Evolutionary conservation across 2,888 invertebrate genomes (phyloP), one percentile per base, ranked within the genome.

Genomic region (Diaphora mendica): DNA sequence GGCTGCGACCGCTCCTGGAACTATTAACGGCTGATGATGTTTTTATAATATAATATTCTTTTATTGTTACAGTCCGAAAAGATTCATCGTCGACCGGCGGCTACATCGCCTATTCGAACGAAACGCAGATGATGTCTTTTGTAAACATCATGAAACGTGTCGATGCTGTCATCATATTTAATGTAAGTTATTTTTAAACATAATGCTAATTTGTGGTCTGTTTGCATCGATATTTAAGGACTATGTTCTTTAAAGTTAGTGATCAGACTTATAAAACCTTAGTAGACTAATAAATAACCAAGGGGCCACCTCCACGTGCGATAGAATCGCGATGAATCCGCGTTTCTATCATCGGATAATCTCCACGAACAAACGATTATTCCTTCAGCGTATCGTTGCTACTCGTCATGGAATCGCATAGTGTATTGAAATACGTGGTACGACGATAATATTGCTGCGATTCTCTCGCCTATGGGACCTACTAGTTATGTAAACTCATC

Each of bases 131-230:
- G 20, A 26, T 51, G 8, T 69, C 77, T 0, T 76, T 75, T 44
- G 67, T 71, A 9, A 23, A 39, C 15, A 69, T 64, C 2, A 42
- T 20, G 13, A 74, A 23, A 73, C 75, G 69, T 23, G 59, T 55
- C 3, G 89, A 90, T 9, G 91, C 88, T 11, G 68, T 91, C 26
- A 72, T 92, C 9, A 81, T 90, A 69, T 92, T 92, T 76, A 79
- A 90, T 75, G 91, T 92, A 82, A 86, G 82, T 78, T 67, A 51
- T 48, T 65, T 69, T 26, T 9, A 5, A 51, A 66, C 26, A 15
- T 17, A 17, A 30, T 7, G 3, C 13, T 30, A 17, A 62, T 30
- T 3, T 59, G 23, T 44, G 44, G 17, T 44, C 44, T 15, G 44
- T 44, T 15, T 44, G 13, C 44, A 44, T 44, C 17, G 44, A n/a